A percentile compares a stretch with the other conserved stretches of the same genome.
phyloP scores from a whole-genome alignment of 2,888 invertebrate species.

The Cerastoderma edule region DNA sequence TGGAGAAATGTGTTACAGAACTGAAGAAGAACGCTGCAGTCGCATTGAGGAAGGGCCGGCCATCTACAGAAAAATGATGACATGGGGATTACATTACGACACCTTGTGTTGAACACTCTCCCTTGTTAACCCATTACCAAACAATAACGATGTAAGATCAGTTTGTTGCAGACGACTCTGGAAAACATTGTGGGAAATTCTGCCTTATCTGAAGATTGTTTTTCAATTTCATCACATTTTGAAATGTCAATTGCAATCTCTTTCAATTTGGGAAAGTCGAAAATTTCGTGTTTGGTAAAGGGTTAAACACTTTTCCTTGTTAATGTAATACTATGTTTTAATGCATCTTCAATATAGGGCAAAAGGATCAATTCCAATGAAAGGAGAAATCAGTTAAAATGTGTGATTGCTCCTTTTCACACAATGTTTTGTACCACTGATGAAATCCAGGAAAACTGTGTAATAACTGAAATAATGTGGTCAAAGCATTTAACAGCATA shows the following conservation, averaged over 20 bases:
- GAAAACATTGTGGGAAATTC: no score
- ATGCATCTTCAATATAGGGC: neutral
- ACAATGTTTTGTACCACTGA: slow-evolving; percentile 1
- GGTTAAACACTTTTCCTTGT: neutral
- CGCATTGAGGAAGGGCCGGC: slow-evolving; percentile 60
- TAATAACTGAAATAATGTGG: neutral
- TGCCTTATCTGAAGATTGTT: neutral
- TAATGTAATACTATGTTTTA: neutral
- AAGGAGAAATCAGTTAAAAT: neutral
- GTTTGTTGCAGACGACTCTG: no score
- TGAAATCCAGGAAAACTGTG: neutral
- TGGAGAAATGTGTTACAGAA: slow-evolving; percentile 53
- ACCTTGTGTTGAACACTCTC: neutral
- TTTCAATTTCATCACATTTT: neutral
- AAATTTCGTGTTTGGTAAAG: neutral
- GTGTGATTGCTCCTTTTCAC: neutral
- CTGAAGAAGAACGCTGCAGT: slow-evolving; percentile 64
- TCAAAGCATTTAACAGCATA: no score
- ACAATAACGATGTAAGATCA: neutral
- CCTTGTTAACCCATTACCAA: neutral
- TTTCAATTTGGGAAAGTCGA: neutral
- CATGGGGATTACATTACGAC: neutral
- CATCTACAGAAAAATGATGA: slow-evolving; percentile 18
- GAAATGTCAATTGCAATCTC: neutral
- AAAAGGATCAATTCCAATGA: neutral